Conservation (phyloP, 2,113 vertebrate species). For the Python bivittatus region DNA sequence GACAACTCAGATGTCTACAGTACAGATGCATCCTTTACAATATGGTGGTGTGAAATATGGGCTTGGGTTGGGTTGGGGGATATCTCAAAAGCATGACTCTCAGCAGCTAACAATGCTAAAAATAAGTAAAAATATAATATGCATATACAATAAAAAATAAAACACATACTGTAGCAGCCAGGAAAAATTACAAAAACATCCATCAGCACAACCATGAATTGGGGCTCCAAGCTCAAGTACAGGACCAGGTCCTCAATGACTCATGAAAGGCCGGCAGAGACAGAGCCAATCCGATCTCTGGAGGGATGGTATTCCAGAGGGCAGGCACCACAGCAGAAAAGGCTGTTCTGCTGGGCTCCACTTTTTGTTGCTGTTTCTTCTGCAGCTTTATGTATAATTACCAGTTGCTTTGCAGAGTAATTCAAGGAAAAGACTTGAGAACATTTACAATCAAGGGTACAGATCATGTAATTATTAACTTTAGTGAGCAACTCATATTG, state of each 20-base stretch:
- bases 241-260: background rate
- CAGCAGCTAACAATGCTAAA: background rate
- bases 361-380: background rate
- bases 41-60: background rate
- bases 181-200: background rate
- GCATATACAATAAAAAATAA: background rate
- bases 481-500: background rate
- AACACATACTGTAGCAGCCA: background rate
- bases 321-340: background rate
- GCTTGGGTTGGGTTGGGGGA: background rate
- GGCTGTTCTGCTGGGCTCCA: background rate
- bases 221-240: background rate
- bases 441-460: background rate
- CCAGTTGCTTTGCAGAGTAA: background rate
- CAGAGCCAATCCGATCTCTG: background rate
- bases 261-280: background rate
- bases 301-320: background rate
- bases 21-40: background rate
- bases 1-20: background rate
- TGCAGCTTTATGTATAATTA: background rate
- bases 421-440: background rate
- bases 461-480: background rate
- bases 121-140: background rate
- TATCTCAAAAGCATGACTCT: background rate
- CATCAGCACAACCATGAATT: background rate